Base-by-base conservation (phyloP, 2,113 vertebrate species). In the Megaceryle torquata region DNA sequence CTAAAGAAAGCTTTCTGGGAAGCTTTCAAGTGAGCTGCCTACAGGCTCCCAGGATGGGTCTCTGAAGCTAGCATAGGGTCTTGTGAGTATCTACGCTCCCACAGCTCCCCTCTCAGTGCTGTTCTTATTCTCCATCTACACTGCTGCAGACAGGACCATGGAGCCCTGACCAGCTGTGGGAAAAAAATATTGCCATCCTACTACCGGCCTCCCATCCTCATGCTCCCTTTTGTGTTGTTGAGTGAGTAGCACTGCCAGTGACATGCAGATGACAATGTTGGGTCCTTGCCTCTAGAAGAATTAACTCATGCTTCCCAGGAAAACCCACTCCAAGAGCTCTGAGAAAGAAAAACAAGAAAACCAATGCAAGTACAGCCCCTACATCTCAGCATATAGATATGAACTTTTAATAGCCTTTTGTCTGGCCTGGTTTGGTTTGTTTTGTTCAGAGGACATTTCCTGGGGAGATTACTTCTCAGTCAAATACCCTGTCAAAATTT, bases 301-400 rank as follows among this genome's bases (percentile, higher is more conserved):
- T 37, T 3, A 0, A 17, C 31, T 81, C 6, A 0, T 57, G 33
- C 25, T 76, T 46, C 44, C 25, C 13, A 46, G 50, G 19, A 87
- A 82, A 91, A 54, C 7, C 15, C 25, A 28, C 25, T 50, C 19
- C 44, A 59, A 48, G 53, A 92, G 13, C 43, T 56, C 24, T 0
- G 5, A 87, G 88, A 93, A 84, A 84, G 24, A 35, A 88, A 91
- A 95, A 64, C 60, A 70, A 90, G 74, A 61, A 92, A 92, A 70
- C 3, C 11, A 84, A n/a, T 37, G 14, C 25, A 41, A 44, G 79
- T 64, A 53, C 33, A 70, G 25, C 21, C 81, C 25, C 86, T 84
- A 14, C 48, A 68, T 56, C 69, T 82, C 88, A 92, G 83, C 48
- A 51, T 13, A 29, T 29, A 78, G 71, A 76, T 79, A 56, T 68